Evolutionary conservation across 2,888 invertebrate species (phyloP), one percentile per base, ranked within the genome.

Genomic region (Strigamia transsilvanica): DNA sequence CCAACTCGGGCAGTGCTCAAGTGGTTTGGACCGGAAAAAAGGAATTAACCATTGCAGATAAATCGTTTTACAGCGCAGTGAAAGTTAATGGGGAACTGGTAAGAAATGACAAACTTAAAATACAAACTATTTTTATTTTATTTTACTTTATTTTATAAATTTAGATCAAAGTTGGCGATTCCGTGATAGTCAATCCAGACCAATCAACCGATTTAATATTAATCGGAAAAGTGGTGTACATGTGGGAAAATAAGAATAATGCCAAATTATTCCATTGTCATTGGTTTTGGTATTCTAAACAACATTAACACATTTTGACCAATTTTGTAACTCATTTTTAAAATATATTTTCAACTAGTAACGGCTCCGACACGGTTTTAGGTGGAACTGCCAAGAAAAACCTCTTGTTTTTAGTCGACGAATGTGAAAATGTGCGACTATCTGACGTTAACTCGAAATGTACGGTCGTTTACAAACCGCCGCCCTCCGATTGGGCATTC

Each of bases 41-140:
- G 12, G 21, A 10, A 23, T 7, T 18, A 2, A 61, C 18, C 0
- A 61, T n/a, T 61, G 61, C 5, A 5, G 21, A 18, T 12, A 61
- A 61, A 23, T 18, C 21, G 10, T 23, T 61, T 23, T 61, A 61
- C 21, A 61, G 12, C 5, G n/a, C 61, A 1, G 61, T 7, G 18
- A 61, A 61, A 61, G 23, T 61, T 61, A 61, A 61, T 21, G 61
- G 23, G 21, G 61, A 61, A 61, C 1, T 61, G 23, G 61, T 61
- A 61, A 61, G 18, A 23, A 61, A 10, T 38, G 2, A 38, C 38
- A 38, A 38, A 38, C 6, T 4, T n/a, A n/a, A n/a, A n/a, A n/a
- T 38, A 38, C 38, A 38, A 38, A 38, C 6, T 4, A 2, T 38
- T 9, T 38, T 38, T 38, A 38, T 38, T 38, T 38, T 38, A 38